phyloP scores from a whole-genome alignment of 2,797 vertebrate genomes.

The Arctocebus calabarensis region DNA sequence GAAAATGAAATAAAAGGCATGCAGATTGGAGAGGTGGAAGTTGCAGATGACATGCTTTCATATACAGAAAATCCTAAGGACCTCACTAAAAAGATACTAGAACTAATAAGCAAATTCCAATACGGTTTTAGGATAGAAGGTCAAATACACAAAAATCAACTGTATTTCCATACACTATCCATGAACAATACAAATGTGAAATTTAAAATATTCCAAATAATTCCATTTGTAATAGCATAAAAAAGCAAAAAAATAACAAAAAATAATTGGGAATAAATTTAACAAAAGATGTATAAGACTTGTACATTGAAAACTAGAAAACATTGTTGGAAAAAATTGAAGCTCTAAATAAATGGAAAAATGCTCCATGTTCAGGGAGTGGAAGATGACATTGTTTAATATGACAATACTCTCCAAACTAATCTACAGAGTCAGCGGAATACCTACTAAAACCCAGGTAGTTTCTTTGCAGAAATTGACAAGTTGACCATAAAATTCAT shows the following conservation, averaged over 20 bases:
- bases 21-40: neutral
- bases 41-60: neutral
- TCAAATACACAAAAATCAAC: neutral
- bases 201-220: conserved; percentile 21
- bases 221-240: conserved; percentile 16
- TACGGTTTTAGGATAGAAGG: neutral
- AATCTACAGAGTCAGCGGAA: neutral
- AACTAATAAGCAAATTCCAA: conserved; percentile 17
- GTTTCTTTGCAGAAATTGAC: conserved; percentile 3
- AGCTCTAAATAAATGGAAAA: neutral
- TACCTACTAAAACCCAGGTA: neutral
- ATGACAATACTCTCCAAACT: neutral
- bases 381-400: neutral
- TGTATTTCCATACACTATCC: neutral
- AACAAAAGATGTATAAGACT: neutral
- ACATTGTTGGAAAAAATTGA: neutral
- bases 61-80: neutral
- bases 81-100: neutral
- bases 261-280: conserved; percentile 30
- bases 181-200: conserved; percentile 13
- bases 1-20: conserved; percentile 1
- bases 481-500: conserved; percentile 49
- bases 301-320: neutral
- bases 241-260: conserved; percentile 44
- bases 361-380: neutral